Base-by-base conservation (phyloP, 2,888 invertebrate species). In the Drosophila formosana region DNA sequence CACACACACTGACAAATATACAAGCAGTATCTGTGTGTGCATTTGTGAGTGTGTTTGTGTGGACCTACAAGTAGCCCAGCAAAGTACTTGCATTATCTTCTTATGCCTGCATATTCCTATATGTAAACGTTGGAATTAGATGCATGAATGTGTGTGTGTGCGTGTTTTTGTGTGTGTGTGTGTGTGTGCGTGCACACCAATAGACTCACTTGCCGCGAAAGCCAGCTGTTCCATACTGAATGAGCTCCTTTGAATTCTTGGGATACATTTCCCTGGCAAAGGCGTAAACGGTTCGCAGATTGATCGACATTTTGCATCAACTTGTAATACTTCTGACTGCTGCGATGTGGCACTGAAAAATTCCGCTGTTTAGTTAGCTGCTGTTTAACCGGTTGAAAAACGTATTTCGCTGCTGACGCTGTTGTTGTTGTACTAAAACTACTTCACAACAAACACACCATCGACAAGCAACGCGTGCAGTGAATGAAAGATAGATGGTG, bases 221-320 rank as follows among this genome's bases (percentile, higher is more conserved):
- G 90, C 97, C 97, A 82, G 97, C 96, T 69, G 97, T 97, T 82
- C 97, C 97, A 93, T 97, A 97, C 92, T 96, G 94, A 83, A 96
- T 95, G 89, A 94, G 94, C 77, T 94, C 93, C 85, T 94, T 94
- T 60, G 94, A 93, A 51, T 88, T 95, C 93, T 95, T 96, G 28
- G 95, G 95, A 91, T 96, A 95, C 95, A 96, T 95, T 94, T 95
- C 95, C 93, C 95, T 94, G 67, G 96, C 95, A 93, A 96, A 96
- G 90, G 96, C 96, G 94, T 96, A 96, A 84, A 95, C 87, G 50
- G 91, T 92, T 68, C 91, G 82, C 57, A 91, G 79, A 70, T 92
- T 92, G 49, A 92, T 91, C 69, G 93, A 90, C 93, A 93, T 79
- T 82, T 89, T 70, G 46, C 51, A 41, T 39, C 41, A 37, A 23